Percentiles rank a stretch among this genome's conserved stretches.
Evolutionary conservation across 2,797 vertebrate genomes (phyloP).

Genomic region (Cygnus olor): DNA sequence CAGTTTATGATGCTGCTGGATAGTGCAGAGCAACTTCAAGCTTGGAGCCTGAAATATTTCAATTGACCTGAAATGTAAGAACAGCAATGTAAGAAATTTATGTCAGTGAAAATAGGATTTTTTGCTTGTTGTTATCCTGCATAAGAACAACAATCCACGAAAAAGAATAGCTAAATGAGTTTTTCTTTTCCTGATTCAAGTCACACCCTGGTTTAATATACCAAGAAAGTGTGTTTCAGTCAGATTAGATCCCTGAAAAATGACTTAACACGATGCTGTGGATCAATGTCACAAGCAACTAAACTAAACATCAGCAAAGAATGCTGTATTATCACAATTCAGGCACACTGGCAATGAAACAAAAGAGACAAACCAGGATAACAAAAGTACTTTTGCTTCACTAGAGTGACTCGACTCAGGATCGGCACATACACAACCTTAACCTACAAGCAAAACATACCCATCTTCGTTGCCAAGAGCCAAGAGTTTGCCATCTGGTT

Average conservation of each 20-base stretch:
- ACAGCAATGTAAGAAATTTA: not conserved
- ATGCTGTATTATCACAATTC: not conserved
- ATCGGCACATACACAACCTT: not conserved
- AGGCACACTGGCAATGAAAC: not conserved
- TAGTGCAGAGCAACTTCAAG: constrained; percentile 88
- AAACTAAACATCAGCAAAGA: not conserved
- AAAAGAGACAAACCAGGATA: not conserved
- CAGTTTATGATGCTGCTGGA: constrained; percentile 97
- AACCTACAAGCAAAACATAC: constrained; percentile 78
- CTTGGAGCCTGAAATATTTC: constrained; percentile 87
- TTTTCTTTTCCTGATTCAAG: not conserved
- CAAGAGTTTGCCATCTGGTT: constrained; percentile 89
- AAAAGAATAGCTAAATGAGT: not conserved
- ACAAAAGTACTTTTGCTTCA: not conserved
- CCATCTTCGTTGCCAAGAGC: constrained; percentile 98
- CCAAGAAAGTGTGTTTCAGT: not conserved
- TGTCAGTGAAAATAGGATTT: not conserved
- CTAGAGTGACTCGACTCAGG: not conserved
- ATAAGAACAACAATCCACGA: not conserved
- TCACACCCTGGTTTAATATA: not conserved
- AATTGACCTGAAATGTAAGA: constrained; percentile 84
- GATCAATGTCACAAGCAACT: not conserved
- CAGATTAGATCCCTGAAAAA: not conserved
- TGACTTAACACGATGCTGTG: not conserved
- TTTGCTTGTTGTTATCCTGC: not conserved